phyloP scores from a whole-genome alignment of 2,888 invertebrate species.

The Parnassius mnemosyne region DNA sequence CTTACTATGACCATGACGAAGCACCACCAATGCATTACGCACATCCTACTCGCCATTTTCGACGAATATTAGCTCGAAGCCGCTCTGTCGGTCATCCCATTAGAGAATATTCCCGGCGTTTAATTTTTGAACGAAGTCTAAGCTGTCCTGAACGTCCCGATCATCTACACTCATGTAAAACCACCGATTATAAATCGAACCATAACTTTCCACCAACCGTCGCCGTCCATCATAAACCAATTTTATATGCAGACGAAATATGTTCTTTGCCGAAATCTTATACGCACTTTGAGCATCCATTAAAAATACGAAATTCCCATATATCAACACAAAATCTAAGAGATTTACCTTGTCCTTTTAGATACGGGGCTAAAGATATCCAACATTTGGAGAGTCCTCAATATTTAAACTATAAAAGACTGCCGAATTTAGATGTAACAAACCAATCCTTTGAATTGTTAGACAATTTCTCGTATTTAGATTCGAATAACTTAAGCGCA shows the following conservation, averaged over 20 bases:
- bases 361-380: conserved; percentile 4
- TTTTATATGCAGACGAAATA: conserved; percentile 20
- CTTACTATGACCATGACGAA: conserved; percentile 28
- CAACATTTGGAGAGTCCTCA: neutral
- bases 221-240: conserved; percentile 20
- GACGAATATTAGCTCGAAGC: conserved; percentile 56
- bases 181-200: conserved; percentile 1
- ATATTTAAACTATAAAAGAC: conserved; percentile 8
- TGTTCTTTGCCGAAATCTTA: conserved; percentile 3
- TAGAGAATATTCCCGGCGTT: conserved; percentile 46
- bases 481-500: conserved; percentile 6
- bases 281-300: conserved; percentile 1
- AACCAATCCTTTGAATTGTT: conserved; percentile 22
- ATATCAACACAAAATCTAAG: neutral
- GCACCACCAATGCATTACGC: conserved; percentile 36
- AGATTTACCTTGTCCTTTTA: neutral
- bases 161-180: conserved; percentile 31
- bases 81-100: conserved; percentile 54
- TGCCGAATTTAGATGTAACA: conserved; percentile 9
- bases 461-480: conserved; percentile 20
- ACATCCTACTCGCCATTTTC: conserved; percentile 46
- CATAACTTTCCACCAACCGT: conserved; percentile 27
- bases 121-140: conserved; percentile 55
- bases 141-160: conserved; percentile 60
- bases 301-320: conserved; percentile 4